phyloP scores from a whole-genome alignment of 2,113 vertebrate species.

The Phaethon lepturus region DNA sequence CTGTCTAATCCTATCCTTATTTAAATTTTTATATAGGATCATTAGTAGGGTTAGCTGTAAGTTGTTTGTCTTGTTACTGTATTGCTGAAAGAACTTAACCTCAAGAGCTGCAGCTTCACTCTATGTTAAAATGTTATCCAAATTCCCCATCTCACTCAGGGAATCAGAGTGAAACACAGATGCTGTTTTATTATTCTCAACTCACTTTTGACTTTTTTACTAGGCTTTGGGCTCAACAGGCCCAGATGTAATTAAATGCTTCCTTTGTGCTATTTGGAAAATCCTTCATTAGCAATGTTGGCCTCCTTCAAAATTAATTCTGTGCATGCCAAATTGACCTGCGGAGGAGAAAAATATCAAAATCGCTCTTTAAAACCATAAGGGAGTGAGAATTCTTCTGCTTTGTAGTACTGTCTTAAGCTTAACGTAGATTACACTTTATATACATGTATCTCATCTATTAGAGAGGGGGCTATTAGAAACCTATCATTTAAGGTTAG shows the following conservation, averaged over 20 bases:
- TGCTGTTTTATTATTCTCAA: conserved; percentile 46
- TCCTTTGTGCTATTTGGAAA: conserved; percentile 47
- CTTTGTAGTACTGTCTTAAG: background rate
- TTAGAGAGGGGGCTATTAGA: background rate
- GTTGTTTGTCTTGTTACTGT: conserved; percentile 29
- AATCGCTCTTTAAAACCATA: background rate
- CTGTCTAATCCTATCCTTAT: conserved; percentile 7
- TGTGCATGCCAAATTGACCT: background rate
- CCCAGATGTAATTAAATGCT: conserved; percentile 46
- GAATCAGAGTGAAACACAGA: background rate
- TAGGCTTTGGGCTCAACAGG: conserved; percentile 19
- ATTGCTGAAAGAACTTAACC: background rate
- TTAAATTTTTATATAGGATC: conserved; percentile 23
- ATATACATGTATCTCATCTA: background rate
- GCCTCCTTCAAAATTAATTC: background rate
- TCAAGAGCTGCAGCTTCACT: conserved; percentile 1
- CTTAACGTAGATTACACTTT: background rate
- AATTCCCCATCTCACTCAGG: conserved; percentile 17
- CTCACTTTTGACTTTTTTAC: conserved; percentile 57
- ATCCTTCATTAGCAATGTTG: conserved; percentile 20
- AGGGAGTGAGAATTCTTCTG: background rate
- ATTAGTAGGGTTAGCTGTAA: conserved; percentile 15
- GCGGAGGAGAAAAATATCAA: background rate
- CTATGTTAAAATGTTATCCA: conserved; percentile 21
- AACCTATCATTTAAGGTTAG: background rate